A percentile compares a stretch with the other conserved stretches of the same genome.
Evolutionary conservation across 1,140 invertebrate species (phyloP).

Genomic region (Diploscapter pachys): DNA sequence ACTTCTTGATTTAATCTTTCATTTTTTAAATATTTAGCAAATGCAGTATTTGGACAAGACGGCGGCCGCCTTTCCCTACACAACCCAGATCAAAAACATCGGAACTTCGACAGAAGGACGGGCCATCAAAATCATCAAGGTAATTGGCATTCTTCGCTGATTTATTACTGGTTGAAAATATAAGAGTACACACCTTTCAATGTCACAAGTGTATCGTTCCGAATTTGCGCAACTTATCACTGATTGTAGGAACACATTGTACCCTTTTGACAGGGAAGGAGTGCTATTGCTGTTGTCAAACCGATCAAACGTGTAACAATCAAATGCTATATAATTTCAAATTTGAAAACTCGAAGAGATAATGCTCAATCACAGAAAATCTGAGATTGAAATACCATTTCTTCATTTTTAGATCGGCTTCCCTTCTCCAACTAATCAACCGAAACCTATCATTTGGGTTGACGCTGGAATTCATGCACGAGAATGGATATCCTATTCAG

Average conservation of each 20-base stretch:
- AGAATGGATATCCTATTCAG: conserved; percentile 57
- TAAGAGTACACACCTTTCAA: not conserved
- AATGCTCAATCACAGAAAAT: too few relatives aligned
- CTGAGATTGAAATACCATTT: too few relatives aligned
- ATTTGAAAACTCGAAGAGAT: too few relatives aligned
- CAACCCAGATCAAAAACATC: not conserved
- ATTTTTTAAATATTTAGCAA: conserved; percentile 6
- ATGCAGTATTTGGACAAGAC: not conserved
- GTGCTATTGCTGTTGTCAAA: too few relatives aligned
- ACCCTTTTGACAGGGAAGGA: too few relatives aligned
- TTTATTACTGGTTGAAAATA: not conserved
- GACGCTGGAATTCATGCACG: conserved; percentile 58
- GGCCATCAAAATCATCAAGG: conserved; percentile 1
- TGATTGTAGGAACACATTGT: too few relatives aligned
- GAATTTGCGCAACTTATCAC: too few relatives aligned
- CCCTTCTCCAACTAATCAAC: not conserved
- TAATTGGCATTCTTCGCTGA: not conserved
- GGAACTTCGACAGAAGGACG: conserved; percentile 6
- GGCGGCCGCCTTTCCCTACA: not conserved
- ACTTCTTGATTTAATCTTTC: too few relatives aligned
- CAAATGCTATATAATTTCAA: too few relatives aligned
- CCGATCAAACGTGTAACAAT: too few relatives aligned
- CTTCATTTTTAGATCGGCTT: too few relatives aligned
- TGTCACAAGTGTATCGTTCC: not conserved
- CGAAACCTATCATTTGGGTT: conserved; percentile 46